Base-by-base conservation (phyloP, 2,113 vertebrate genomes). In the Oreamnos americanus region DNA sequence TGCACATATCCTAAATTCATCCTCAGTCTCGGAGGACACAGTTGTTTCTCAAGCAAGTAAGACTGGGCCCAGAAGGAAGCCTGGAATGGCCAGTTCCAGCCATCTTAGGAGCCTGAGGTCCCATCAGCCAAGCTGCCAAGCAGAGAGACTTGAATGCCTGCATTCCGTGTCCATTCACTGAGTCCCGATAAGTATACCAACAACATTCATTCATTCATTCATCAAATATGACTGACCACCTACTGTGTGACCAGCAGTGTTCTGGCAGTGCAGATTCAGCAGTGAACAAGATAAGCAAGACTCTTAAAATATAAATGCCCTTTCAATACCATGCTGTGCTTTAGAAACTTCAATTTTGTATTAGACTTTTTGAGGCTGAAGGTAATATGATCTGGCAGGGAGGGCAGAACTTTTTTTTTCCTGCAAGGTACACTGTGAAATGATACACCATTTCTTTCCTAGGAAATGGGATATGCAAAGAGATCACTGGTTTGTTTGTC, bases 381-480 rank as follows among this genome's bases (percentile, higher is more conserved):
- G 91, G 98, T 98, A 99, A 99, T 60, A 91, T 33, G 98, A 99
- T 95, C 97, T 26, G 39, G 62, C n/a, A 87, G 94, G 84, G 91
- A 93, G 60, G 58, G 76, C 93, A 96, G 91, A 96, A 98, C 91
- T 71, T 97, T 98, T 98, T 98, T 95, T 97, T 97, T 95, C 94
- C 96, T 97, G n/a, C 97, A 87, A 94, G 97, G 98, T 97, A 91
- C 87, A 93, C 93, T 33, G 92, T 94, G 98, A 99, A 98, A 99
- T 93, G 79, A 98, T 98, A 99, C 9, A 97, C 98, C 83, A n/a
- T 97, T 97, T 98, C 97, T 98, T 98, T 98, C 97, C 97, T 71
- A 96, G 97, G 97, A 98, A 98, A 98, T 2, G 0, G 83, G 98
- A 97, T 98, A 98, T 92, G 95, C 91, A 58, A 98, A 98, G 98